These are phyloP conservation scores for Reticulitermes lucifugus DNA, from an alignment of 2,888 invertebrate species.

Conservation along the genomic window DNA sequence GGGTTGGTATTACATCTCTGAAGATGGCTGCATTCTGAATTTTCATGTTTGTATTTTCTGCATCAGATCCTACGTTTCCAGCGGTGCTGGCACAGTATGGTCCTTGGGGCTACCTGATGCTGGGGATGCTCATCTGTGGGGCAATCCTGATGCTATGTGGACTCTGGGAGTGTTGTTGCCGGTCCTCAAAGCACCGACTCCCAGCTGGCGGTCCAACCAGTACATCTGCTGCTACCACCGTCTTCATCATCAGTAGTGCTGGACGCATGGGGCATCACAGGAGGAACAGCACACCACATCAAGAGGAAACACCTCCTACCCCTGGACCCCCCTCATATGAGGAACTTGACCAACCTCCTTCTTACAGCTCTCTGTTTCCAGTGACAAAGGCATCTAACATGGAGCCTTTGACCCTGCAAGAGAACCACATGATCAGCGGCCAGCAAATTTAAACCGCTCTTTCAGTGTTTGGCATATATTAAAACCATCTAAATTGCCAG, in stretches of 20 bases:
- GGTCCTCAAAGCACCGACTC: constrained; percentile 60
- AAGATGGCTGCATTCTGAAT: no score
- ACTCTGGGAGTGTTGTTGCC: constrained; percentile 70
- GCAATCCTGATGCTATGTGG: constrained; percentile 77
- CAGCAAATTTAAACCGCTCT: not conserved
- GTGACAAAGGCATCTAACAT: not conserved
- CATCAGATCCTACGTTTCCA: constrained; percentile 55
- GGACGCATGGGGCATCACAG: constrained; percentile 53
- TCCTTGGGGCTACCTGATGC: constrained; percentile 79
- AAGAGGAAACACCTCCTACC: constrained; percentile 47
- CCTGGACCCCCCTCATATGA: constrained; percentile 53
- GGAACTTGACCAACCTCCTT: constrained; percentile 48
- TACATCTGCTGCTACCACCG: constrained; percentile 57
- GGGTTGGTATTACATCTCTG: no score
- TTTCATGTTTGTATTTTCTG: not conserved
- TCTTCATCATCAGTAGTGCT: constrained; percentile 58
- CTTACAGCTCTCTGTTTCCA: constrained; percentile 45
- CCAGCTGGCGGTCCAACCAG: constrained; percentile 41
- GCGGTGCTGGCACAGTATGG: constrained; percentile 77
- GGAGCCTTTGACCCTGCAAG: not conserved
- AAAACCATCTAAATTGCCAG: no score
- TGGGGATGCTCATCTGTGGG: constrained; percentile 78
- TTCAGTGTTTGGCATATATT: no score
- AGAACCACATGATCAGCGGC: not conserved
- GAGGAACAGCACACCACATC: constrained; percentile 53